Percentiles rank a stretch among this genome's conserved stretches.
Conservation (phyloP, 2,888 invertebrate species). For the Athalia cordata region DNA sequence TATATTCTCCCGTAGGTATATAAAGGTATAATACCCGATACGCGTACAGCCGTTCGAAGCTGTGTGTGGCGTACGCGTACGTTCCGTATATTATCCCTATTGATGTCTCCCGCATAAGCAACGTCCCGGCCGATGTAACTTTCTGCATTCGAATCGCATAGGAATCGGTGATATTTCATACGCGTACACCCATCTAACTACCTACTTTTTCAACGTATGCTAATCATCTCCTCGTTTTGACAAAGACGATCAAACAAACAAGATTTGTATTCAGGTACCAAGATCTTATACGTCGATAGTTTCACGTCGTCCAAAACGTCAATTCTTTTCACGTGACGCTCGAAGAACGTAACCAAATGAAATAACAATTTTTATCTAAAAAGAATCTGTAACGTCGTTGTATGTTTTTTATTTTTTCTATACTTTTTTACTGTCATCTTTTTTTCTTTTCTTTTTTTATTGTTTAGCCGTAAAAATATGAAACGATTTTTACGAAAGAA, state of each 20-base stretch:
- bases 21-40: not conserved
- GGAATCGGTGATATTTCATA: constrained; percentile 38
- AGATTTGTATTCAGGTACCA: not conserved
- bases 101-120: constrained; percentile 42
- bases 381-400: no score
- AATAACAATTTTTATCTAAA: no score
- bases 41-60: not conserved
- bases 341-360: no score
- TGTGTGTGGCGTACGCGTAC: not conserved
- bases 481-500: constrained; percentile 39
- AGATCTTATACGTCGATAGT: not conserved
- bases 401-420: no score
- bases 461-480: constrained; percentile 25
- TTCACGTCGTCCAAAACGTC: not conserved
- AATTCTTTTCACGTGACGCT: no score
- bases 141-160: constrained; percentile 34
- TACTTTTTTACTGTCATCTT: not conserved
- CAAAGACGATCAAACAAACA: not conserved
- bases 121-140: constrained; percentile 13
- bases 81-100: not conserved
- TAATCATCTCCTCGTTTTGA: constrained; percentile 11
- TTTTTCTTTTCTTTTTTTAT: not conserved
- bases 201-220: constrained; percentile 1
- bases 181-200: constrained; percentile 3
- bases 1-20: not conserved